Conservation (phyloP, 2,113 vertebrate genomes). For the Corvus moneduloides region DNA sequence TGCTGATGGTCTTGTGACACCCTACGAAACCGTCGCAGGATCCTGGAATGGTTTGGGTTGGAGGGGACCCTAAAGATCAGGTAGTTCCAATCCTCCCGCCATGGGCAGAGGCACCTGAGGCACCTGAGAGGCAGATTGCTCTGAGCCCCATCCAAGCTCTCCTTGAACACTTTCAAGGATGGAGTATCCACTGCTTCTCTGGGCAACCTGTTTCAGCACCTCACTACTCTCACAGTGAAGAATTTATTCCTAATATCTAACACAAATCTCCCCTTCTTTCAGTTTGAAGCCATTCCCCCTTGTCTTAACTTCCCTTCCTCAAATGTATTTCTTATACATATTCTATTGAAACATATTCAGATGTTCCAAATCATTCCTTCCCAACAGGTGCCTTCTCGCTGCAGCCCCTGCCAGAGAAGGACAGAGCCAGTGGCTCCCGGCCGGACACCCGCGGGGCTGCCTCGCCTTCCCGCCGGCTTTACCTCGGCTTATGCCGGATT, state of each 20-base stretch:
- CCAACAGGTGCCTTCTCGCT: neutral
- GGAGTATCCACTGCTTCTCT: neutral
- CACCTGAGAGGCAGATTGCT: too few species aligned
- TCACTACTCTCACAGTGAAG: neutral
- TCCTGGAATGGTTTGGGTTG: neutral
- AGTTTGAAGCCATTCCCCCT: neutral
- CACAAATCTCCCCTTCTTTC: neutral
- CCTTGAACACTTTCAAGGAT: neutral
- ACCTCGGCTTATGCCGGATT: neutral
- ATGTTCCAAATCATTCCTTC: neutral
- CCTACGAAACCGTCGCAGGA: neutral
- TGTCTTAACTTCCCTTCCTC: neutral
- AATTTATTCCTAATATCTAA: neutral
- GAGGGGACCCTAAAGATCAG: neutral
- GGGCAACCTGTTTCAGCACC: neutral
- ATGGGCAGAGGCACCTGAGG: too few species aligned
- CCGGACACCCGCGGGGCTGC: neutral
- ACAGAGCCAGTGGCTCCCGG: neutral
- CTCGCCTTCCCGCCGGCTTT: neutral
- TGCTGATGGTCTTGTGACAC: neutral
- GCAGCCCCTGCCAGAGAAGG: neutral
- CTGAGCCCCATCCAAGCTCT: neutral
- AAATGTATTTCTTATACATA: rapidly evolving
- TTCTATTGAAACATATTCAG: neutral
- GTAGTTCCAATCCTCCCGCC: neutral